phyloP scores from a whole-genome alignment of 2,888 invertebrate species.

The Agrochola lychnidis region DNA sequence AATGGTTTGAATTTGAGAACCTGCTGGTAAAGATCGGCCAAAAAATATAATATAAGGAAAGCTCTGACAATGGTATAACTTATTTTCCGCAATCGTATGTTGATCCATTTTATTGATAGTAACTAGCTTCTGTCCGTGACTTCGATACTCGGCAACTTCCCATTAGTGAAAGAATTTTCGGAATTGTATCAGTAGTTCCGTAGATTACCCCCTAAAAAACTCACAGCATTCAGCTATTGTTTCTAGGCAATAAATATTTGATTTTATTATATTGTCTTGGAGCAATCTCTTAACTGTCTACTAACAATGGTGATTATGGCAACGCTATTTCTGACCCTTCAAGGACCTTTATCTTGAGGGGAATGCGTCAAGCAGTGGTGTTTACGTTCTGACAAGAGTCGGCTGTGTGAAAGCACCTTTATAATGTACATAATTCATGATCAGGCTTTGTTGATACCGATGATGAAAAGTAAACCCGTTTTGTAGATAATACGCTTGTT shows the following conservation, averaged over 20 bases:
- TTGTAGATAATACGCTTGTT: conserved; percentile 2
- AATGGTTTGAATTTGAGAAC: no score
- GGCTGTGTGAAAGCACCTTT: conserved; percentile 4
- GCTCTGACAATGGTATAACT: no score
- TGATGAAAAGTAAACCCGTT: conserved; percentile 40
- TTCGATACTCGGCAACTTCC: not conserved
- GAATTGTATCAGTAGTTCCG: not conserved
- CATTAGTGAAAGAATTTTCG: not conserved
- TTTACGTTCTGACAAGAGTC: not conserved
- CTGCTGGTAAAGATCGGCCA: not conserved
- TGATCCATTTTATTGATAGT: not conserved
- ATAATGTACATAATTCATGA: conserved; percentile 26
- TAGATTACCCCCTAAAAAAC: not conserved
- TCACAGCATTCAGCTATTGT: no score
- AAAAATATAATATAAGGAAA: not conserved
- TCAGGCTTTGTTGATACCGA: conserved; percentile 22
- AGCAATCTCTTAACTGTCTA: no score
- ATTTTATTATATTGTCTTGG: not conserved
- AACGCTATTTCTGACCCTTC: no score
- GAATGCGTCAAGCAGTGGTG: not conserved
- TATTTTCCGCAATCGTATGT: not conserved
- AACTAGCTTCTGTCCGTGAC: not conserved
- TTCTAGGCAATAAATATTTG: not conserved
- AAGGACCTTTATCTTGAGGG: no score
- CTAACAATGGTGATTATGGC: no score